Base-by-base conservation (phyloP, 2,113 vertebrate genomes). In the Otis tarda region DNA sequence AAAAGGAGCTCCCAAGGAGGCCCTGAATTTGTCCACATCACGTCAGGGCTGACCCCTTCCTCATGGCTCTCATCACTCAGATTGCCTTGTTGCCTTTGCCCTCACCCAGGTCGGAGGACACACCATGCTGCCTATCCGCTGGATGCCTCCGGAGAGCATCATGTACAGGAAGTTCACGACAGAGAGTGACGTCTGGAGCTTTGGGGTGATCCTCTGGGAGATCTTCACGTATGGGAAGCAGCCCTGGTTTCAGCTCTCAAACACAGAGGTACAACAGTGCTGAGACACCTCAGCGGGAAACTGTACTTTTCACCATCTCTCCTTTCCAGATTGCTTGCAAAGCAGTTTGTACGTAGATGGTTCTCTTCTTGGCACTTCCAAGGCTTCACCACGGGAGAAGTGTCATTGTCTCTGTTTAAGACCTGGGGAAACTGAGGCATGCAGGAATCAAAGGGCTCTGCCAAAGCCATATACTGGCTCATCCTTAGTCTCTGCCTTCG, bases 111-210 rank as follows among this genome's bases (percentile, higher is more conserved):
- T 99, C 81, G 99, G 99, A 97, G 99, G 99, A 94, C 99, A 99
- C 79, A 99, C 99, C 95, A 99, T 99, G 99, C 98, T 99, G 89
- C 99, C 99, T 59, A 99, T 99, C 64, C 99, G 99, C 89, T 99
- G 99, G 99, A 99, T 99, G 99, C 99, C 99, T 31, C 99, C 99
- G 0, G 99, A 99, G 95, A 99, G 99, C 97, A 99, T 99, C 98
- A 99, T 99, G 99, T 99, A 99, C 98, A 98, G 99, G 96, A 99
- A 99, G 96, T 99, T 99, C 98, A 99, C 99, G 45, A 99, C 99
- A 1, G 99, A 99, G 97, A 99, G 99, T 1, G 99, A 99, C 2
- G 99, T 99, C 67, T 99, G 99, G 99, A 99, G 99, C 97, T 99
- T 99, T 9, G 99, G 99, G 85, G 99, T 99, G 93, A 99, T 99